These are phyloP conservation scores for Galleria mellonella DNA, from an alignment of 1,140 invertebrate species.

Conservation along the genomic window DNA sequence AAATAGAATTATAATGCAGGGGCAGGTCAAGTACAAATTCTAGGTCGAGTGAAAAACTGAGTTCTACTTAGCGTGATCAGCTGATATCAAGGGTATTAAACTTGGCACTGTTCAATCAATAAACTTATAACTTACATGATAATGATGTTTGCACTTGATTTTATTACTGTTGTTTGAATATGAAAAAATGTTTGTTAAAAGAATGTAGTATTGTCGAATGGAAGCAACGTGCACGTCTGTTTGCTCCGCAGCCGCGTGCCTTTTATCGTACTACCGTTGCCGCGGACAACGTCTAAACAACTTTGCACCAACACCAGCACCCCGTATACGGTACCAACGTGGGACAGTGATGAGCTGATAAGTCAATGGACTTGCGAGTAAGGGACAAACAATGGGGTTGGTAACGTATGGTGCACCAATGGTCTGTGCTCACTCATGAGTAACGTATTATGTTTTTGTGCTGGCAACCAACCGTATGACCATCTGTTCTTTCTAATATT, in stretches of 20 bases:
- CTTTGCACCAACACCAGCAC: conserved; percentile 50
- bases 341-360: conserved; percentile 40
- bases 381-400: conserved; percentile 42
- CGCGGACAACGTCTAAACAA: conserved; percentile 63
- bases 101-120: neutral
- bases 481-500: conserved; percentile 39
- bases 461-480: conserved; percentile 51
- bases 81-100: neutral
- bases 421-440: conserved; percentile 56
- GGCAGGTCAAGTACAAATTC: conserved; percentile 15
- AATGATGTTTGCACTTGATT: too few relatives aligned
- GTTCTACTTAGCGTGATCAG: conserved; percentile 4
- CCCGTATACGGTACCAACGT: conserved; percentile 29
- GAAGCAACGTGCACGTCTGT: conserved; percentile 40
- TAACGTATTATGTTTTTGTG: conserved; percentile 45
- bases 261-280: conserved; percentile 64
- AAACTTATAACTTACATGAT: conserved; percentile 14
- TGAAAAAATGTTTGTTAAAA: conserved; percentile 11
- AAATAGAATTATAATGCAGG: neutral
- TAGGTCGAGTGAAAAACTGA: conserved; percentile 12
- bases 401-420: conserved; percentile 33
- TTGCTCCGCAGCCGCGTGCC: conserved; percentile 28
- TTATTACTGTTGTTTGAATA: neutral
- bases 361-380: conserved; percentile 14
- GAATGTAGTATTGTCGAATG: conserved; percentile 28